Evolutionary conservation across 35 echinoderm and acorn worm species (phyloP), one percentile per base, ranked within the genome.

Genomic region (Ptychodera flava): DNA sequence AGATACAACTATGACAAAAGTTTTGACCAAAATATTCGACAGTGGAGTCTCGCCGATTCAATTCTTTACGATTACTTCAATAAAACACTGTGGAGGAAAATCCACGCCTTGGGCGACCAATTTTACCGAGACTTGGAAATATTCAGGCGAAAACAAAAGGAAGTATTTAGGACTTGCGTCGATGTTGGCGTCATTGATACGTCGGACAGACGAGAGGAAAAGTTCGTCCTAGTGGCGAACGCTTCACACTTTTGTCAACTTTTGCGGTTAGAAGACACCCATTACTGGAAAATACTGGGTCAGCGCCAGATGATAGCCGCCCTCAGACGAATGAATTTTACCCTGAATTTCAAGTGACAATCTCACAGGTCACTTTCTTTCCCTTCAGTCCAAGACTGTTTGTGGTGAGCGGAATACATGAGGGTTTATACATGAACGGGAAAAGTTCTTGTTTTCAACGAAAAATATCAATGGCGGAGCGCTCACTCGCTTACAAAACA

Each of bases 61-160:
- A 16, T 33, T 22, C 35, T 89, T 27, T 89, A 89, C 78, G 53
- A 89, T 76, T 79, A 64, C 52, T 89, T 89, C 52, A 89, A 89
- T 38, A 34, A 32, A 53, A 89, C 88, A 16, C 83, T 83, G 0
- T 84, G 82, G 88, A 33, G 30, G 28, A 82, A 83, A 78, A 64
- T 89, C n/a, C n/a, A 0, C 36, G 31, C 0, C 0, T 78, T 83
- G 28, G 88, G 88, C 0, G 15, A 79, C 76, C 31, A 15, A 77
- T 89, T 89, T 33, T 1, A 84, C 31, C 75, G 6, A 0, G 88
- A 89, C 33, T 76, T 89, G 64, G 81, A 82, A 35, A 30, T n/a
- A 77, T 89, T 89, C 36, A 27, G 64, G 35, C 0, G 22, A 15
- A 45, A 83, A 78, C 32, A 83, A 84, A 83, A 83, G 28, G 1